Base-by-base conservation (phyloP, 2,888 invertebrate genomes). In the Xylocampa areola region DNA sequence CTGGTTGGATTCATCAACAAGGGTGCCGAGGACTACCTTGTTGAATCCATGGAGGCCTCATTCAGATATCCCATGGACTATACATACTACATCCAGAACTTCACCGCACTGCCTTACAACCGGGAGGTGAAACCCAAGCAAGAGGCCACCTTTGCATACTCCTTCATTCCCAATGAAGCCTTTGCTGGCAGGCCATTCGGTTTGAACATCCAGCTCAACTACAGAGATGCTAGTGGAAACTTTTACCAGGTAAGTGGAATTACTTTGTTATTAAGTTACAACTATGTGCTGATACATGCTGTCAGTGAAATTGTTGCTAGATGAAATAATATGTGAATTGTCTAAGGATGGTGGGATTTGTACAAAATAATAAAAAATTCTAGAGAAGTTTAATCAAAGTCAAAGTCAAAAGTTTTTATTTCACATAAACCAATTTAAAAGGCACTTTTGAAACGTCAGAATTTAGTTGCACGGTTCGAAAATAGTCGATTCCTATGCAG, bases 1-100 rank as follows among this genome's bases (percentile, higher is more conserved):
- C 94, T 99, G 0, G 98, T 99, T 63, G 99, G 99, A 16, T 99
- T 99, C 92, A 96, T 96, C 49, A 99, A 99, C 94, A 98, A 98
- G 85, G 99, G 99, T 40, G 95, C 96, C 57, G 96, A 97, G 75
- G 98, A 99, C 75, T 99, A 99, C 83, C 90, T 97, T 17, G 96
- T 99, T 16, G 99, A 99, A 85, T 96, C 97, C 4, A 95, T 99
- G 84, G 99, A 99, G 81, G 99, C 99, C 0, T 99, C 99, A 0
- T 99, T 99, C 96, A 97, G 99, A 76, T 99, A 99, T 86, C 99
- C 99, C 6, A 98, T 99, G 97, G 99, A 99, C 92, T 99, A 98
- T 94, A 98, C 97, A 74, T 99, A 98, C 92, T 98, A 97, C 93
- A 98, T 99, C 73, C 99, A 99, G 92, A 99, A 99, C 94, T 99